Base-by-base conservation (phyloP, 1,140 invertebrate genomes). In the Holcopasites calliopsidis region DNA sequence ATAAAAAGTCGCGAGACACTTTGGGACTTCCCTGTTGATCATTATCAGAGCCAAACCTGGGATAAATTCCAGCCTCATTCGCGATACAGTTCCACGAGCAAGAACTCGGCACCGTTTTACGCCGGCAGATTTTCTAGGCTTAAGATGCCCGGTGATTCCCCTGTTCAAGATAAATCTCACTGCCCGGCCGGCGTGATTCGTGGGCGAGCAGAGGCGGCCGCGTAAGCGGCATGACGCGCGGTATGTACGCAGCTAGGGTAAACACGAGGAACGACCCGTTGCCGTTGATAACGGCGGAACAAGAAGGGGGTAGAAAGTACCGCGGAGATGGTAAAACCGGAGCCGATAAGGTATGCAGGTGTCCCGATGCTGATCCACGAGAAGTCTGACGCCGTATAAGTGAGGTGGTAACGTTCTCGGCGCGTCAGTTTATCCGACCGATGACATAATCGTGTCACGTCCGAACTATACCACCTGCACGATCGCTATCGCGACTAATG, bases 401-500 rank as follows among this genome's bases (percentile, higher is more conserved):
- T 74, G 57, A 75, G 57, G 60, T 66, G 52, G 54, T 54, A 64
- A 79, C 69, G 71, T 84, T 84, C 82, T 55, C 7, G 62, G 77
- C 79, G 82, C 70, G 50, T 76, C 66, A 60, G 60, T 83, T 81
- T 83, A 83, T 80, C 71, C 66, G 42, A 80, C 76, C 76, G 84
- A 83, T 85, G 85, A 86, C 85, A 85, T 85, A 85, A 86, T 86
- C 84, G 65, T 79, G 69, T 76, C 79, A 73, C 78, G 62, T 80
- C 69, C 72, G 75, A 83, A 82, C 77, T 81, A 74, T 84, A 81
- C 77, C 84, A 86, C 84, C 84, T 86, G 84, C 84, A 81, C 35
- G 82, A 84, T 83, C 49, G 60, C 69, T 83, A 83, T 82, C 81
- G 49, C 23, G 18, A 44, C 65, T 58, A 75, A 69, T 83, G 81